Base-by-base conservation (phyloP, 2,113 vertebrate genomes). In the Pithys albifrons region DNA sequence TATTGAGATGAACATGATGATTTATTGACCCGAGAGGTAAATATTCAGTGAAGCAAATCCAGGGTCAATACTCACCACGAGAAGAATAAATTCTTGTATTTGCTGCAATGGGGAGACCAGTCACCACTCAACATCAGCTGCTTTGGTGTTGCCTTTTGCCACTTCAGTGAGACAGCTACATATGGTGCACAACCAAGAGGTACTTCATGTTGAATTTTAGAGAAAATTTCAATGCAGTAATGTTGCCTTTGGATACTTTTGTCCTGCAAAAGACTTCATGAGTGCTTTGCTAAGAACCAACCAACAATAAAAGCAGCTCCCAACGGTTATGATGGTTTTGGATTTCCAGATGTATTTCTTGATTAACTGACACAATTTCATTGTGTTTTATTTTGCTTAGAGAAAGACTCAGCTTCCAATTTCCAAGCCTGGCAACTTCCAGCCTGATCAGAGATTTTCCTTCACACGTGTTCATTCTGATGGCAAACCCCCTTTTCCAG, bases 11-110 rank as follows among this genome's bases (percentile, higher is more conserved):
- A 96, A 94, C 83, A 94, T 84, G 90, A 93, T 95, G 95, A 95
- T 96, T 91, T 96, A 96, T 97, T 97, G 92, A 96, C 95, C 95
- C 29, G 16, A 82, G 93, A 95, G 91, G 93, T 94, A 96, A 96
- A 94, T 94, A 95, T 89, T 87, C 90, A 95, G 90, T 75, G 95
- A 96, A 93, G 92, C 93, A 87, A 92, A 94, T 37, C 73, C 91
- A 54, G 89, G 86, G 93, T 96, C 95, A 97, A 96, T 96, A 94
- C 76, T 85, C 82, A 92, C 70, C 66, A 85, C 4, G 19, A 93
- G 54, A 54, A 85, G 81, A 91, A 94, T 65, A 81, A 93, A 94
- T 96, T 49, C 74, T 58, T 77, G 2, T 66, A 19, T 81, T 94
- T 86, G 66, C 74, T 70, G 1, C 2, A 7, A 7, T 24, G 83